phyloP scores from a whole-genome alignment of 2,113 vertebrate species.

The Neoarius graeffei region DNA sequence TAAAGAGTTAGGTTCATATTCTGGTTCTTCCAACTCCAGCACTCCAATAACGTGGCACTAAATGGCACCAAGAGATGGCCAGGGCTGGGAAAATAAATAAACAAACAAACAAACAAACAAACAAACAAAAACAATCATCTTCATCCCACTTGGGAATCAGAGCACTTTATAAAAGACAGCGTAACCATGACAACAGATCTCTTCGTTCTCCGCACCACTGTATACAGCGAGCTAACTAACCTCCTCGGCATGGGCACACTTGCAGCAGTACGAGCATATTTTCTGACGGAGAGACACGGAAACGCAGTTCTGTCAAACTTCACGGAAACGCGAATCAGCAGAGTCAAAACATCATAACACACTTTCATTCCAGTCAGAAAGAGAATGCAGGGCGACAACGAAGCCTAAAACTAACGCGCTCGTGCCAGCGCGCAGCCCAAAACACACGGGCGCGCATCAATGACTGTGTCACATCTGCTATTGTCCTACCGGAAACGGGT shows the following conservation, averaged over 20 bases:
- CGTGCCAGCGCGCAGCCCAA: background rate
- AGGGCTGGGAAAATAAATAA: too few relatives aligned
- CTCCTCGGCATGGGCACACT: constrained; percentile 13
- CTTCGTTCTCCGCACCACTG: background rate
- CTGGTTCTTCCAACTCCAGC: background rate
- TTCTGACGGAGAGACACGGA: background rate
- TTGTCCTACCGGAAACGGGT: background rate
- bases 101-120: too few relatives aligned
- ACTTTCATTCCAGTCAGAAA: constrained; percentile 42
- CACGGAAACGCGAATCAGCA: constrained; percentile 20
- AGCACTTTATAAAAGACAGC: background rate
- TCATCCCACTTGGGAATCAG: background rate
- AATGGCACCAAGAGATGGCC: background rate
- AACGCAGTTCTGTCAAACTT: background rate
- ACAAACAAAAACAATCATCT: background rate
- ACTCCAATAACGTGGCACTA: background rate
- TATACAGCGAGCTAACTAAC: constrained; percentile 2
- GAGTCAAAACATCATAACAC: constrained; percentile 26
- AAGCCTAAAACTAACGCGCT: background rate
- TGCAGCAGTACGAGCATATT: background rate
- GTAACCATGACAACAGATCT: background rate
- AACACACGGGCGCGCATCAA: background rate
- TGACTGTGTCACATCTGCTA: background rate
- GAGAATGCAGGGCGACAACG: background rate
- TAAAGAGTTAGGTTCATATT: background rate